A percentile compares a stretch with the other conserved stretches of the same genome.
Conservation (phyloP, 2,113 vertebrate genomes). For the Engystomops pustulosus region DNA sequence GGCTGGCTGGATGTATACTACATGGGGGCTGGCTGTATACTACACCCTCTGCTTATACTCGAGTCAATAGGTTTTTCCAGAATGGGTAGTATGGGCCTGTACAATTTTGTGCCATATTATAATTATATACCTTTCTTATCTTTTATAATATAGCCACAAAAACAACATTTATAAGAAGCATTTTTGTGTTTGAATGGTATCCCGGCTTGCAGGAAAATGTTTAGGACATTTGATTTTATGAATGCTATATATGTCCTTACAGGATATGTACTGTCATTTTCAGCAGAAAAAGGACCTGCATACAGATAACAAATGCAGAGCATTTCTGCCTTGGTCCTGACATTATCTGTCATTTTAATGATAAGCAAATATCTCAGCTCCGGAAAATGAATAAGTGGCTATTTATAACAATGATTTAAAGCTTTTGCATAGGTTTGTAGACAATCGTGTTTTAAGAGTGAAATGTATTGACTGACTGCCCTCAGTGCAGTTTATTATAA, state of each 20-base stretch:
- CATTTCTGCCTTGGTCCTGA: conserved; percentile 23
- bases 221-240: background rate
- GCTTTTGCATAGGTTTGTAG: background rate
- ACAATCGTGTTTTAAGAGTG: background rate
- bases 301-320: background rate
- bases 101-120: too few species aligned
- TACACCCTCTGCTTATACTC: too few species aligned
- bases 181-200: too few species aligned
- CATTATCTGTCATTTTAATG: conserved; percentile 32
- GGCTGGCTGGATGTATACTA: too few species aligned
- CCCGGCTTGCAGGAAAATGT: too few species aligned
- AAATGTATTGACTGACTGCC: background rate
- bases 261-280: background rate
- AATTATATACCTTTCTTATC: too few species aligned
- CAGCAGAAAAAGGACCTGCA: background rate
- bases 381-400: conserved; percentile 32
- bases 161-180: too few species aligned
- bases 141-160: too few species aligned
- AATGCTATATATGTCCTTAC: background rate
- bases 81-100: too few species aligned
- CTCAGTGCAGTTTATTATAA: conserved; percentile 10
- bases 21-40: too few species aligned
- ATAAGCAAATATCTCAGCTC: conserved; percentile 13
- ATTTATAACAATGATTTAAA: conserved; percentile 43
- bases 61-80: too few species aligned